phyloP scores from a whole-genome alignment of 2,888 invertebrate species.

The Drosophila mimica region DNA sequence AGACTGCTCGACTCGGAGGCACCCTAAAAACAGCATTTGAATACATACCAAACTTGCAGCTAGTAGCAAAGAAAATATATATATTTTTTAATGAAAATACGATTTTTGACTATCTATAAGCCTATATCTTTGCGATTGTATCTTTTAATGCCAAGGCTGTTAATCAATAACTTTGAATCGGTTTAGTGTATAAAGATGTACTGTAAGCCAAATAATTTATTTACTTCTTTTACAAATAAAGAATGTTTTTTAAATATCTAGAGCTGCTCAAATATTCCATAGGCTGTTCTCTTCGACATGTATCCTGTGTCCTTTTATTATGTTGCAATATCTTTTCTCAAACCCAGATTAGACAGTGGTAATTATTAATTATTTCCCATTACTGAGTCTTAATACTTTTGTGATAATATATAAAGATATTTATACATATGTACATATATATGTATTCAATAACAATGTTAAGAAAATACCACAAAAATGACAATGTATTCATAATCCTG shows the following conservation, averaged over 20 bases:
- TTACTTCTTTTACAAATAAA: not conserved
- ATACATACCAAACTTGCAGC: not conserved
- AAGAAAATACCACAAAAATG: not conserved
- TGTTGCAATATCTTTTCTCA: accelerated
- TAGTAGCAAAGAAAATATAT: not conserved
- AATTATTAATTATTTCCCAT: not conserved
- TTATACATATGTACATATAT: not conserved
- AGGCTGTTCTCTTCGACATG: too few species aligned
- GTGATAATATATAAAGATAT: not conserved
- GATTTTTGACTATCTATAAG: not conserved
- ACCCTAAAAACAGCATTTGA: not conserved
- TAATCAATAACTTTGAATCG: not conserved
- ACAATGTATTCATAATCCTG: not conserved
- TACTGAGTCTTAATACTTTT: not conserved
- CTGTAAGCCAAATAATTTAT: not conserved
- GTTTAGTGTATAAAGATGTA: not conserved
- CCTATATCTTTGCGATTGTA: not conserved
- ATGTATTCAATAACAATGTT: not conserved
- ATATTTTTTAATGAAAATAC: not conserved
- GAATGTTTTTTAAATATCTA: not conserved
- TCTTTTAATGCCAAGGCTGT: not conserved
- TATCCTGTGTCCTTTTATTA: not conserved
- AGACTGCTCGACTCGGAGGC: not conserved
- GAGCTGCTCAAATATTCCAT: too few species aligned
- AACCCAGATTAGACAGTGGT: not conserved